These are phyloP conservation scores for Mercenaria mercenaria DNA, from an alignment of 1,140 invertebrate species.

Conservation along the genomic window DNA sequence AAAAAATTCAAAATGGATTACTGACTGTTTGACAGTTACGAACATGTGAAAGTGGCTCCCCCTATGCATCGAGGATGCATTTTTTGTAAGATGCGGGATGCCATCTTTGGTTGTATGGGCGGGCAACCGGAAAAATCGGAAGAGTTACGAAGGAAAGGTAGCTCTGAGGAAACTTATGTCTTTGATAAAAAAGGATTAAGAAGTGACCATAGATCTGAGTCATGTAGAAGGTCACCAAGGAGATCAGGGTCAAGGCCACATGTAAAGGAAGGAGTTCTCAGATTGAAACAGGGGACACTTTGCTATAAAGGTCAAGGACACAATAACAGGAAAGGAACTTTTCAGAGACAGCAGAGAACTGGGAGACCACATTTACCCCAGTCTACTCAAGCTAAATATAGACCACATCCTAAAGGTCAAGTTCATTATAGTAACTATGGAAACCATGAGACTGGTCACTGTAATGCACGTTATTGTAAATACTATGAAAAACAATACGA, in stretches of 20 bases:
- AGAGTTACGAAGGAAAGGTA: constrained; percentile 21
- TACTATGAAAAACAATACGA: constrained; percentile 60
- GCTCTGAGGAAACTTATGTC: constrained; percentile 24
- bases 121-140: constrained; percentile 32
- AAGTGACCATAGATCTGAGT: background rate
- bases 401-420: constrained; percentile 12
- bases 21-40: background rate
- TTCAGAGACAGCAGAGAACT: background rate
- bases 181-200: constrained; percentile 30
- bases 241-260: constrained; percentile 2
- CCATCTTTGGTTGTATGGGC: constrained; percentile 63
- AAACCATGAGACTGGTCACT: constrained; percentile 11
- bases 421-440: background rate
- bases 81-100: constrained; percentile 68
- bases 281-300: background rate
- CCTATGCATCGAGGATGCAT: constrained; percentile 64
- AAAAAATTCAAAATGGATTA: constrained; percentile 22
- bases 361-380: background rate
- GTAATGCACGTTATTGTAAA: constrained; percentile 32
- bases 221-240: constrained; percentile 2
- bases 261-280: constrained; percentile 11
- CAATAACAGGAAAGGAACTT: background rate
- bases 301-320: constrained; percentile 17
- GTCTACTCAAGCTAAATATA: background rate
- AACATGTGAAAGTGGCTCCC: constrained; percentile 30